Base-by-base conservation (phyloP, 2,797 vertebrate species). In the Ctenochaetus hawaiiensis region DNA sequence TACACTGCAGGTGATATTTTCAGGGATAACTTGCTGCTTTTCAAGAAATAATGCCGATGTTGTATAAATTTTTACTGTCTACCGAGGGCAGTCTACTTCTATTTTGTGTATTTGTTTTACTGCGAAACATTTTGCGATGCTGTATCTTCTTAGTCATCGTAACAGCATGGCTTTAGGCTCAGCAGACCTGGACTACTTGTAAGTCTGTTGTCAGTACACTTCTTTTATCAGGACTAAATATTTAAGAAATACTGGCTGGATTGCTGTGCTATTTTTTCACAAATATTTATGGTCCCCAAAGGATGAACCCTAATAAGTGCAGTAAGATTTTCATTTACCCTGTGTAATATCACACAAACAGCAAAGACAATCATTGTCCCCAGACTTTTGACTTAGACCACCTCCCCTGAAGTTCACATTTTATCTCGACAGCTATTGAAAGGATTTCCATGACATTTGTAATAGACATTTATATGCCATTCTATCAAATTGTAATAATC, bases 1-100 rank as follows among this genome's bases (percentile, higher is more conserved):
- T 53, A 62, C 82, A 75, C 75, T 57, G 77, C 56, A 53, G 69
- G 71, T 77, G 78, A 86, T 85, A 45, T 68, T 81, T 86, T 83
- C 75, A 83, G 59, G 80, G 67, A 83, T 81, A 82, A 75, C n/a
- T 13, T 26, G 10, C 51, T 53, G 37, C 53, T 72, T 84, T 82
- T 80, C 37, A 77, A 54, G 72, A 63, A 39, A 76, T 52, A 67
- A 70, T 56, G 20, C 18, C 26, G 5, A 34, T 43, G 23, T 62
- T 14, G 30, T 18, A 8, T 43, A n/a, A 17, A 26, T 49, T 63
- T 18, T 63, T 18, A 63, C 64, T 52, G 66, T 44, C 58, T 58
- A 58, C 53, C 45, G 48, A 63, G n/a, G 14, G 37, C 48, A 13
- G 4, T 43, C 63, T 22, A 5, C 48, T 20, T 10, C 23, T 60